phyloP scores from a whole-genome alignment of 2,113 vertebrate genomes.

The Platichthys flesus region DNA sequence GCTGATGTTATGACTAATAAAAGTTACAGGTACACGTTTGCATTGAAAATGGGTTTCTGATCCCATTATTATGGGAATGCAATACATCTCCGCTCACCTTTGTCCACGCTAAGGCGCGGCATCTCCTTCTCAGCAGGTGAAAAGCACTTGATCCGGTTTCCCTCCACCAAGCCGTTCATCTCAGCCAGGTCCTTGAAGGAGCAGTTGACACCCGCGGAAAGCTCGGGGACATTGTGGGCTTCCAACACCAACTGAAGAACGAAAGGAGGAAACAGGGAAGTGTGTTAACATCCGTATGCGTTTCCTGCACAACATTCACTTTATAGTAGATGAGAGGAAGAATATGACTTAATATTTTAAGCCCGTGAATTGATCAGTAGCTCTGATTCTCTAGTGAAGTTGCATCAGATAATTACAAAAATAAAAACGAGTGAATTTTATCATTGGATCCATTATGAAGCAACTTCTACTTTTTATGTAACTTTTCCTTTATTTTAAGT shows the following conservation, averaged over 20 bases:
- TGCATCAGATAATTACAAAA: neutral
- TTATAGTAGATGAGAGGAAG: neutral
- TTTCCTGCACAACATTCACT: neutral
- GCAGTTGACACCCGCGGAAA: conserved; percentile 96
- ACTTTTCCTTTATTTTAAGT: too few species aligned
- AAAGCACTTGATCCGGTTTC: conserved; percentile 93
- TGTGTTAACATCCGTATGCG: neutral
- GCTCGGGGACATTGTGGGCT: conserved; percentile 96
- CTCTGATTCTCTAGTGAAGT: neutral
- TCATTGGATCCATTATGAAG: too few species aligned
- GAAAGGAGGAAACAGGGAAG: neutral
- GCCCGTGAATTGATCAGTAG: neutral
- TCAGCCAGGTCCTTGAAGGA: conserved; percentile 96
- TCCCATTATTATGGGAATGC: neutral
- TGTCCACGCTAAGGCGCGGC: conserved; percentile 92
- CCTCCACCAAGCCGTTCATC: conserved; percentile 95
- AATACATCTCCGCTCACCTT: conserved; percentile 80
- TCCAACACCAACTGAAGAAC: conserved; percentile 91
- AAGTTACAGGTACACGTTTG: too few species aligned
- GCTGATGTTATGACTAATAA: too few species aligned
- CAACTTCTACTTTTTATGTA: too few species aligned
- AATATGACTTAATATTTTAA: too few species aligned
- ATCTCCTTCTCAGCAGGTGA: conserved; percentile 96
- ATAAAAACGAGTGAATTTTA: too few species aligned
- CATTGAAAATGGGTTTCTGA: neutral